These are phyloP conservation scores for Acheta domesticus DNA, from an alignment of 2,888 invertebrate species.

Conservation along the genomic window DNA sequence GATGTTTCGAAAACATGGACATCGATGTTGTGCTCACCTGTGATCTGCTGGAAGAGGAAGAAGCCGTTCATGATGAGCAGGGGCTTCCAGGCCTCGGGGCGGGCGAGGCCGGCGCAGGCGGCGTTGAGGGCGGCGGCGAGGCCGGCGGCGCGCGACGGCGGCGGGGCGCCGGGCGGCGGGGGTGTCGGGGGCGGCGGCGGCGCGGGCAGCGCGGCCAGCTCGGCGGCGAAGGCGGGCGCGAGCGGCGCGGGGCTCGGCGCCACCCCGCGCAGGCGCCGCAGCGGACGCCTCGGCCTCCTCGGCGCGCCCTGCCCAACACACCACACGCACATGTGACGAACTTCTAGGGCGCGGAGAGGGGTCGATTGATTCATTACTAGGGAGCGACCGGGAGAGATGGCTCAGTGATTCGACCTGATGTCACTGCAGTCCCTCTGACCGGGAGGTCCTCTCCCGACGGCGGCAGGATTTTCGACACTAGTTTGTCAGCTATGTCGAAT, in stretches of 20 bases:
- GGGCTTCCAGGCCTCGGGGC: slow-evolving; percentile 52
- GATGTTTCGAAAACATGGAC: too few relatives aligned
- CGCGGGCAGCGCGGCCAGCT: slow-evolving; percentile 30
- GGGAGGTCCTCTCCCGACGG: too few relatives aligned
- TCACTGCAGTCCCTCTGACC: too few relatives aligned
- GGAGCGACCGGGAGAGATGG: too few relatives aligned
- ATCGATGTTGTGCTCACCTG: slow-evolving; percentile 36
- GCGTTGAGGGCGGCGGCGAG: slow-evolving; percentile 52
- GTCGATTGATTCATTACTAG: too few relatives aligned
- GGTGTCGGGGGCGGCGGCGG: slow-evolving; percentile 51
- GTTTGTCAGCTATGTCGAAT: too few relatives aligned
- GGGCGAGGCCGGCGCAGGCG: slow-evolving; percentile 49
- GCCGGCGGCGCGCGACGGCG: slow-evolving; percentile 50
- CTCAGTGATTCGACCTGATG: too few relatives aligned
- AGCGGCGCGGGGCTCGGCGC: neutral
- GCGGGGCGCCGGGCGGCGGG: slow-evolving; percentile 51
- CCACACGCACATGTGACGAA: too few relatives aligned
- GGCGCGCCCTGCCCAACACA: neutral
- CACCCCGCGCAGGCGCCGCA: slow-evolving; percentile 35
- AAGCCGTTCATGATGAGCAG: slow-evolving; percentile 50
- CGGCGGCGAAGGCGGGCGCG: neutral
- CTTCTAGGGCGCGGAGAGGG: too few relatives aligned
- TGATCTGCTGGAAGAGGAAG: slow-evolving; percentile 59
- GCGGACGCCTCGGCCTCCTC: slow-evolving; percentile 44
- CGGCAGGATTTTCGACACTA: too few relatives aligned